Conservation (phyloP, 2,888 invertebrate species). For the Tenthredo livida region DNA sequence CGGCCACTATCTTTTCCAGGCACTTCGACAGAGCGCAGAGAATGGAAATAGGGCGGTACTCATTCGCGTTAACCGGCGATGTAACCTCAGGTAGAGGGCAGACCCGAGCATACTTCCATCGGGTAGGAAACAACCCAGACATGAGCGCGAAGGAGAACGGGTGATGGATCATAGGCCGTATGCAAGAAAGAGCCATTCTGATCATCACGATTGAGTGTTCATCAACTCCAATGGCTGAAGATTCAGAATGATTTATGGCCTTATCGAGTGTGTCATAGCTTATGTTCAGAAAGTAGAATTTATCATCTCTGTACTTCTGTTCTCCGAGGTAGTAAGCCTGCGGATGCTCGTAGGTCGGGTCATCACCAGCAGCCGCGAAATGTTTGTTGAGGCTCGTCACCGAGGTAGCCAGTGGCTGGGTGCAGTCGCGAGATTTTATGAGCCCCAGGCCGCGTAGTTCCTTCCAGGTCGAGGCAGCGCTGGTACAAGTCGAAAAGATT, state of each 20-base stretch:
- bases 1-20: background rate
- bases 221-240: background rate
- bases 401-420: too few relatives aligned
- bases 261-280: too few relatives aligned
- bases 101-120: background rate
- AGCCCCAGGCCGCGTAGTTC: too few relatives aligned
- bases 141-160: background rate
- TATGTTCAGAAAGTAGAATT: too few relatives aligned
- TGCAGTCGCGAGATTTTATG: too few relatives aligned
- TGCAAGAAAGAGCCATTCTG: background rate
- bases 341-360: too few relatives aligned
- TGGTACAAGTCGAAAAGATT: too few relatives aligned
- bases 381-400: too few relatives aligned
- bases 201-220: background rate
- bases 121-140: background rate
- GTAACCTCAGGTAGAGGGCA: background rate
- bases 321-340: too few relatives aligned
- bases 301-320: too few relatives aligned
- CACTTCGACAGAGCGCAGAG: constrained; percentile 1
- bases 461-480: too few relatives aligned
- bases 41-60: constrained; percentile 7
- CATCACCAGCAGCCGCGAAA: too few relatives aligned
- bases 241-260: background rate
- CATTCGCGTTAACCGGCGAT: background rate
- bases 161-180: background rate